These are phyloP conservation scores for Sclerurus mexicanus DNA, from an alignment of 2,113 vertebrate genomes.

Conservation along the genomic window DNA sequence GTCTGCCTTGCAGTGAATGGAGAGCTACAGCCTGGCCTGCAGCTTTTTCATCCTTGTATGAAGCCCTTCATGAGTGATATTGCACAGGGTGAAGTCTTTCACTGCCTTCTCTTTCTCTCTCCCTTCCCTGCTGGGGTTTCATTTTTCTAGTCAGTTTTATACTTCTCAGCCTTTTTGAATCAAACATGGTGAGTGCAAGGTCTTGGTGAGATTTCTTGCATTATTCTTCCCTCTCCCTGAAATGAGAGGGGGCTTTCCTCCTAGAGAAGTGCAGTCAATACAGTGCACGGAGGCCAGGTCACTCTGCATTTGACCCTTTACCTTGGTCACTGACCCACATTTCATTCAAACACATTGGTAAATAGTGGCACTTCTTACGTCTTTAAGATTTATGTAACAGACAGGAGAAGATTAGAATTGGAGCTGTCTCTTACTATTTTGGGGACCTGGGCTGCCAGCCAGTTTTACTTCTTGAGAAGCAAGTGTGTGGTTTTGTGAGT, in stretches of 20 bases:
- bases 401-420: neutral
- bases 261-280: neutral
- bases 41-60: neutral
- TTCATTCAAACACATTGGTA: neutral
- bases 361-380: neutral
- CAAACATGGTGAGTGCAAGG: fast-evolving
- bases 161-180: neutral
- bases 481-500: neutral
- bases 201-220: neutral
- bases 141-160: neutral
- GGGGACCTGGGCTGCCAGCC: neutral
- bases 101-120: neutral
- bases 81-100: neutral
- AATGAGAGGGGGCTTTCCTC: neutral
- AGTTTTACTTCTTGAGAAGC: neutral
- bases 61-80: neutral
- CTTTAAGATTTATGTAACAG: conserved; percentile 18
- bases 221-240: neutral
- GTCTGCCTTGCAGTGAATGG: neutral
- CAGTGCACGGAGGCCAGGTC: neutral
- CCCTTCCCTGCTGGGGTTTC: neutral
- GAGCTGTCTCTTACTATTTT: conserved; percentile 22
- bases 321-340: neutral
- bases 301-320: neutral
- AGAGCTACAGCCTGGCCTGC: neutral